Percentiles rank a stretch among this genome's conserved stretches.
These are phyloP conservation scores for Acrocephalus arundinaceus DNA, from an alignment of 2,113 vertebrate species.

Conservation along the genomic window DNA sequence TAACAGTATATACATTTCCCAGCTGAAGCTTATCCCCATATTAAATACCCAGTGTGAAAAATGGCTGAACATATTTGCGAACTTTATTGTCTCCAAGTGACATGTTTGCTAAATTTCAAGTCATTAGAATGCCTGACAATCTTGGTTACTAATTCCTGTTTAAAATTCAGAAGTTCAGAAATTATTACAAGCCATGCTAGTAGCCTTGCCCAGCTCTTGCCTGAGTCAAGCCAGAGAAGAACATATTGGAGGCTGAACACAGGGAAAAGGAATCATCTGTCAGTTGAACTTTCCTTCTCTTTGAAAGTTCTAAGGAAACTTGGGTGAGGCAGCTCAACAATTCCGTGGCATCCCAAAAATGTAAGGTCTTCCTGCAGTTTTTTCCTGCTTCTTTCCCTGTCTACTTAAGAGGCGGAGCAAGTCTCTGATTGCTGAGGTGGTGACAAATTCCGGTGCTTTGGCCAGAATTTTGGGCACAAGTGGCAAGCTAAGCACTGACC, in stretches of 20 bases:
- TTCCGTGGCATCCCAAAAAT: slow-evolving; percentile 11
- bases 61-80: not conserved
- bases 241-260: not conserved
- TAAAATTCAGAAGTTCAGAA: not conserved
- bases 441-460: not conserved
- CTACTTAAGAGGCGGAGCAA: not conserved
- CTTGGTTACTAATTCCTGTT: not conserved
- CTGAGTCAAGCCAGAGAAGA: not conserved
- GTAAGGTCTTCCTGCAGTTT: slow-evolving; percentile 47
- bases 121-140: not conserved
- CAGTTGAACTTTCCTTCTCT: slow-evolving; percentile 5
- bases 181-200: not conserved
- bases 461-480: not conserved
- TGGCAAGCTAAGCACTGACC: not conserved
- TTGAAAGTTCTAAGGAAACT: slow-evolving; percentile 22
- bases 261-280: not conserved
- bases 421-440: not conserved
- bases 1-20: not conserved
- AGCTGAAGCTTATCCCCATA: not conserved
- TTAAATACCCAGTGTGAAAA: not conserved
- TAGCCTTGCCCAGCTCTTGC: not conserved
- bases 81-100: not conserved
- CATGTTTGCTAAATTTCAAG: not conserved
- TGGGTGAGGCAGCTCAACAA: not conserved
- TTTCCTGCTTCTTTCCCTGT: slow-evolving; percentile 34